A percentile compares a stretch with the other conserved stretches of the same genome.
These are phyloP conservation scores for Rhadinocentrus ornatus DNA, from an alignment of 2,797 vertebrate species.

Conservation along the genomic window DNA sequence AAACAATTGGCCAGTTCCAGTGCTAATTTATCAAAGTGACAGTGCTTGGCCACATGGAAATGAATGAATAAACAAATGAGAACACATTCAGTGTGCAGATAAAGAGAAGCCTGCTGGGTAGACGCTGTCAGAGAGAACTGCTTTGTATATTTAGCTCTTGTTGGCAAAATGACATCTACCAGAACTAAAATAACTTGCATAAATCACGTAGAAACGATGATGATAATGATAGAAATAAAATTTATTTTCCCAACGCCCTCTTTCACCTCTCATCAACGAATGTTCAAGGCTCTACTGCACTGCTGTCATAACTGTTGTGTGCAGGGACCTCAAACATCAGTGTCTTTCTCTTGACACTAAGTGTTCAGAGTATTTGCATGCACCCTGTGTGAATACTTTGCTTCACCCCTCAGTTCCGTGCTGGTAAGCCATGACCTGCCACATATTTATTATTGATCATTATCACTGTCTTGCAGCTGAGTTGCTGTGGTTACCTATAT, in stretches of 20 bases:
- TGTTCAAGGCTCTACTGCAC: conserved; percentile 13
- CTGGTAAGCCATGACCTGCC: conserved; percentile 7
- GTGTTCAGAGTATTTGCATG: conserved; percentile 50
- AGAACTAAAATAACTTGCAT: conserved; percentile 24
- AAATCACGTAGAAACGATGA: conserved; percentile 33
- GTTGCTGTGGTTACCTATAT: conserved; percentile 62
- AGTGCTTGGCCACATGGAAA: conserved; percentile 77
- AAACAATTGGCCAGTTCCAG: conserved; percentile 78
- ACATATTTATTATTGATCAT: conserved; percentile 63
- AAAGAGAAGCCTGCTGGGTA: conserved; percentile 66
- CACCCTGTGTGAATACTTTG: conserved; percentile 35
- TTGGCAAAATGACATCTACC: conserved; percentile 51
- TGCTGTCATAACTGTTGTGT: conserved; percentile 26
- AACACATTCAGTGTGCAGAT: conserved; percentile 74
- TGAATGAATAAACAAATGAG: conserved; percentile 80
- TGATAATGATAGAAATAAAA: conserved; percentile 39
- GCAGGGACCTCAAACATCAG: conserved; percentile 26
- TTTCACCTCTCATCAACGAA: conserved; percentile 24
- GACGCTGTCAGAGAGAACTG: conserved; percentile 55
- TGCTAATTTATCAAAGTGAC: conserved; percentile 82
- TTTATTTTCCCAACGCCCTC: conserved; percentile 10
- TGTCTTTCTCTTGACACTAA: conserved; percentile 40
- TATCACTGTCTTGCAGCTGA: conserved; percentile 39
- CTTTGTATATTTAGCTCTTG: conserved; percentile 46
- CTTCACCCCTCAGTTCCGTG: conserved; percentile 37